Evolutionary conservation across 92 coral and sea anemone genomes (phyloP), one percentile per base, ranked within the genome.

Genomic region (Actinernus sp.): DNA sequence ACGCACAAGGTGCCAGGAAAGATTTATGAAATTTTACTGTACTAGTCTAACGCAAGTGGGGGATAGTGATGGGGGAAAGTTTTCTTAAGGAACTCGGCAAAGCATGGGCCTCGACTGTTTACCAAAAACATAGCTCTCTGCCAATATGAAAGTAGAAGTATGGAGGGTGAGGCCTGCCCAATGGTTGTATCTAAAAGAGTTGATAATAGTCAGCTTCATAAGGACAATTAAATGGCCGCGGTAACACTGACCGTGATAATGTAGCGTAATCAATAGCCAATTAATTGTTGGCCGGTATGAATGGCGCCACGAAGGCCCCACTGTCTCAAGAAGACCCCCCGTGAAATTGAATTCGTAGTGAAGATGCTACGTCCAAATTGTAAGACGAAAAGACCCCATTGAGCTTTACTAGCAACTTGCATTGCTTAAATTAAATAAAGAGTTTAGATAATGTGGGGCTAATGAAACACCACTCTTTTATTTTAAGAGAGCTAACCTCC

Each of bases 81-180:
- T 88, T 76, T 78, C 89, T 88, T 88, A 88, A 88, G 96, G 96
- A 88, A 88, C 91, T 88, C 96, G 96, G 96, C 96, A 31, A 82
- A 77, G 53, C 63, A 34, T 74, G 77, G 86, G 79, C 83, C 82
- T 89, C 96, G 96, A 84, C 96, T 89, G 96, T 89, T 89, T 84
- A 89, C 96, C 96, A 89, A 89, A 89, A 89, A 89, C 96, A 89
- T 89, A 89, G 96, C 96, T 68, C 80, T 79, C 89, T 58, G 95
- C 86, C 52, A 83, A 83, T 58, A 76, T 70, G 74, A 74, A 72
- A 54, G 60, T 61, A 59, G 89, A 87, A 74, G 89, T 88, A 88
- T 89, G 58, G 86, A 79, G 76, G 91, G 96, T 89, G 96, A 89
- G 56, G 75, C 86, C 96, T 89, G 96, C 96, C 91, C 96, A 61